These are phyloP conservation scores for Mesoligia furuncula DNA, from an alignment of 2,888 invertebrate species.

Conservation along the genomic window DNA sequence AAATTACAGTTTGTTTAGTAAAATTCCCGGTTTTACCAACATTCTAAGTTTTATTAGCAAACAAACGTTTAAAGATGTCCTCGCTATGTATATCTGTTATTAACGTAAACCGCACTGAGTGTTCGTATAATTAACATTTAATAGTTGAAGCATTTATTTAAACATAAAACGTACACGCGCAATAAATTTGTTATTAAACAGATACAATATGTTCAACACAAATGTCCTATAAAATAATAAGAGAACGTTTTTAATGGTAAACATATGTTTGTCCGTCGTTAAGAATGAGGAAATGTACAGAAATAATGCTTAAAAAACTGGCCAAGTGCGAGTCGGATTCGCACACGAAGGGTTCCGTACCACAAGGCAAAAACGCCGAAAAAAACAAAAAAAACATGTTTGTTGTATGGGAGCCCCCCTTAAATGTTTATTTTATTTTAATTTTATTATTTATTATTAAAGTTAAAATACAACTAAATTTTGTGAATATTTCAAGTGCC, in stretches of 20 bases:
- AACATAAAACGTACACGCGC: constrained; percentile 49
- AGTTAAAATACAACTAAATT: no score
- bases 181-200: constrained; percentile 57
- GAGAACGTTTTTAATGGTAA: constrained; percentile 28
- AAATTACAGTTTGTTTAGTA: constrained; percentile 12
- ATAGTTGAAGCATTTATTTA: constrained; percentile 53
- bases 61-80: constrained; percentile 30
- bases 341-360: no score
- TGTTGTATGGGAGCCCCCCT: no score
- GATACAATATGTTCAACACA: constrained; percentile 47
- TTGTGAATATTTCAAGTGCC: no score
- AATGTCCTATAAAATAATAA: constrained; percentile 49
- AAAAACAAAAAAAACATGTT: no score
- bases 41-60: constrained; percentile 24
- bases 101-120: constrained; percentile 21
- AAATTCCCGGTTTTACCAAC: constrained; percentile 5
- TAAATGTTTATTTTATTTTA: no score
- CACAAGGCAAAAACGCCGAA: no score
- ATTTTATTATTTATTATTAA: no score
- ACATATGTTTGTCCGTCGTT: constrained; percentile 41
- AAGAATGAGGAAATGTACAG: constrained; percentile 31
- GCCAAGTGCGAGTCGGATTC: no score
- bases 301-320: constrained; percentile 39
- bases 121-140: constrained; percentile 54
- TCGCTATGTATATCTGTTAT: constrained; percentile 37